A percentile compares a stretch with the other conserved stretches of the same genome.
Conservation (phyloP, 2,113 vertebrate species). For the Aspidoscelis tigris region DNA sequence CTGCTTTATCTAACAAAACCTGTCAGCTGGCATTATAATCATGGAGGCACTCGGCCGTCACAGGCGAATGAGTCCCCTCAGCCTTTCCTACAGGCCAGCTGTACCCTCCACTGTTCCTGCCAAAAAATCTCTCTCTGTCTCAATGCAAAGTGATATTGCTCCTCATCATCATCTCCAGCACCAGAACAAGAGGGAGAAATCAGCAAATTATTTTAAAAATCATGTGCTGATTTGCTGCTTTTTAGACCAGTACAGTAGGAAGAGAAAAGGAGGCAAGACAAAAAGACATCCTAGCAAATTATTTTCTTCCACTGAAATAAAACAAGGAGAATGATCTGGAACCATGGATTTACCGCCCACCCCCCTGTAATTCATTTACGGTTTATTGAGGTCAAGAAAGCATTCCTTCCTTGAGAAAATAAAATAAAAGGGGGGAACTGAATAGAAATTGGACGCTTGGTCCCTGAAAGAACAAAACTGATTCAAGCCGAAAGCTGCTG, state of each 20-base stretch:
- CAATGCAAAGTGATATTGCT: slow-evolving; percentile 5
- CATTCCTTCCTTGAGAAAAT: neutral
- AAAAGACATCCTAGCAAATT: neutral
- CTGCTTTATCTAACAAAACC: neutral
- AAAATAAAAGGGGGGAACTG: neutral
- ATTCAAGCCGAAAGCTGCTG: neutral
- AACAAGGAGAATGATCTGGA: neutral
- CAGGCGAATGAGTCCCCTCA: slow-evolving; percentile 22
- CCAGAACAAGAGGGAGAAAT: slow-evolving; percentile 7
- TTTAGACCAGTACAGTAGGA: neutral
- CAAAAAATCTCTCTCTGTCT: slow-evolving; percentile 1
- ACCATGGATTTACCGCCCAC: neutral
- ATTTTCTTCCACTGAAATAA: neutral
- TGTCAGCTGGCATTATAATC: slow-evolving; percentile 24
- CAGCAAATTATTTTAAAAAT: neutral
- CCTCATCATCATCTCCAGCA: neutral
- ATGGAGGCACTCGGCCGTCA: neutral
- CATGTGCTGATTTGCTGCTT: slow-evolving; percentile 1
- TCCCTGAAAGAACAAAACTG: neutral
- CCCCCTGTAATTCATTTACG: neutral
- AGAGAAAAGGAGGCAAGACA: neutral
- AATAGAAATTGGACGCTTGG: neutral
- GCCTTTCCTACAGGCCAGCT: slow-evolving; percentile 20
- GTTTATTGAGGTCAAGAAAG: neutral
- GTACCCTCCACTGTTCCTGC: slow-evolving; percentile 1